These are phyloP conservation scores for Schizothorax lantsangensis DNA, from an alignment of 2,797 vertebrate species.

Conservation along the genomic window DNA sequence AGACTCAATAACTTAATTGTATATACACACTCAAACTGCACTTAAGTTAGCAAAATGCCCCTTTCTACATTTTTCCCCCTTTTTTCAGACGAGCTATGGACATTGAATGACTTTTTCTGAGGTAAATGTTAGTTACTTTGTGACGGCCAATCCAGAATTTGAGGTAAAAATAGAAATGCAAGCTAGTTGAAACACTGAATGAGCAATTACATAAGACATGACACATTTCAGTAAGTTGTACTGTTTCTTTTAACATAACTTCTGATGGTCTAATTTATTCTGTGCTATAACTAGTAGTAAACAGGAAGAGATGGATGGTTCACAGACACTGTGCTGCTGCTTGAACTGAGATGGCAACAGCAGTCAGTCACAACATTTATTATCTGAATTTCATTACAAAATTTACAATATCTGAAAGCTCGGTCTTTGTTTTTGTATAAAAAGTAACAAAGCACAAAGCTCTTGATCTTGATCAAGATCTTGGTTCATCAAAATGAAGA, in stretches of 20 bases:
- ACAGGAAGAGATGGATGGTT: not conserved
- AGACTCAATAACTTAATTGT: not conserved
- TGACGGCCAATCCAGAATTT: not conserved
- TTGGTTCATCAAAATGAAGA: not conserved
- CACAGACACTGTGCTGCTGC: not conserved
- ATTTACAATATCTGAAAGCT: not conserved
- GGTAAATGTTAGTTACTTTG: not conserved
- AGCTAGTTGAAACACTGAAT: not conserved
- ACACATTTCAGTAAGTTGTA: not conserved
- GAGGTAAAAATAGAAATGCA: not conserved
- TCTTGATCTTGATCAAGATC: not conserved
- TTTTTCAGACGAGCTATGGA: not conserved
- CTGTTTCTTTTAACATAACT: not conserved
- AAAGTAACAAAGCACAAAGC: not conserved
- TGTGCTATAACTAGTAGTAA: not conserved
- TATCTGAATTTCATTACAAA: not conserved
- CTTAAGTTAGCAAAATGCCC: too few relatives aligned
- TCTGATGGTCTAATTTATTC: not conserved
- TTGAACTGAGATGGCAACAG: not conserved
- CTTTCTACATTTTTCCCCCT: not conserved
- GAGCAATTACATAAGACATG: not conserved
- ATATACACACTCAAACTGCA: not conserved
- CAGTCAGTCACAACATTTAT: not conserved
- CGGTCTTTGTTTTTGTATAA: not conserved
- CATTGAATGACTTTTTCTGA: not conserved